Base-by-base conservation (phyloP, 2,113 vertebrate genomes). In the Neogale vison region DNA sequence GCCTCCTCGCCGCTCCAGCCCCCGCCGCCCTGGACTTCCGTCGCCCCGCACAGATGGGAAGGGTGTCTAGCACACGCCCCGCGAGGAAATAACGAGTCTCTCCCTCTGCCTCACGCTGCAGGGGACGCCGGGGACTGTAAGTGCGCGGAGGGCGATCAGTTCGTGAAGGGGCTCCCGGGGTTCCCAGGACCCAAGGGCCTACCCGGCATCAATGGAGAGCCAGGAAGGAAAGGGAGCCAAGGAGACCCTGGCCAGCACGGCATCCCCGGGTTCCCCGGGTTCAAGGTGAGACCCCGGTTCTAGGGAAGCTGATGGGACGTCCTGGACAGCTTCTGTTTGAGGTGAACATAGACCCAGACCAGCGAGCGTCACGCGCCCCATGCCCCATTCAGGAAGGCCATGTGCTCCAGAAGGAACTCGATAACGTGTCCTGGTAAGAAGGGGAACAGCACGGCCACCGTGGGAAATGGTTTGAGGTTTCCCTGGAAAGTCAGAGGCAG, bases 201-300 rank as follows among this genome's bases (percentile, higher is more conserved):
- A 59, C 98, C 98, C 6, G 99, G 99, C 50, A 12, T 13, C 88
- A 76, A 88, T 15, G 99, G 99, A 61, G 95, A 96, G 18, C 94
- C 96, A 1, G 99, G 99, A 1, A 93, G 13, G 21, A 99, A 98
- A 97, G 99, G 99, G 24, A 97, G 98, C 80, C 85, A 36, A 61
- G 99, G 99, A 77, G 99, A 99, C 55, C 98, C 98, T 29, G 99
- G 99, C 71, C 99, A 98, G 1, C 98, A 97, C 7, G 99, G 99
- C 39, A 72, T 97, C 90, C 98, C 98, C 17, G 99, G 99, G 3
- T 98, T 42, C 67, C 85, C 97, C 39, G 99, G 99, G 55, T 96
- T 97, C 92, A 98, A 96, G 99, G 99, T 99, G 67, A 97, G 95
- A 95, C 10, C 14, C 52, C 45, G 9, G 12, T 0, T 31, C 59